Percentiles rank a stretch among this genome's conserved stretches.
phyloP scores from a whole-genome alignment of 2,797 vertebrate species.

The Oryzias sinensis region DNA sequence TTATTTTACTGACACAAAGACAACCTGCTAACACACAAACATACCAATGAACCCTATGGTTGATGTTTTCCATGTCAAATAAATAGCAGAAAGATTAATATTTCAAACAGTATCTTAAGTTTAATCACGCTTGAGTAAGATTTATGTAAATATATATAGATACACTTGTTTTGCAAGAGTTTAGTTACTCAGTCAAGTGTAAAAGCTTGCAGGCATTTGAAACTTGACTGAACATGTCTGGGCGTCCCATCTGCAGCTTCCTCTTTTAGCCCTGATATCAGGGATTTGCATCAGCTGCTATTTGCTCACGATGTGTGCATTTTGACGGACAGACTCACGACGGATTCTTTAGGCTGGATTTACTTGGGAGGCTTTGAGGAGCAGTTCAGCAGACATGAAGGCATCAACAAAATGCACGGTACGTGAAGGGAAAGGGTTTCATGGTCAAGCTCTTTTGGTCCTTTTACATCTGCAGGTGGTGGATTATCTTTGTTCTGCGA shows the following conservation, averaged over 20 bases:
- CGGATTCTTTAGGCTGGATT: background rate
- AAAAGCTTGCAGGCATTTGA: background rate
- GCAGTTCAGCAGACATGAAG: slow-evolving; percentile 21
- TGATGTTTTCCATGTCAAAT: too few relatives aligned
- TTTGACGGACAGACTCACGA: background rate
- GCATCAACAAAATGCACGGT: slow-evolving; percentile 52
- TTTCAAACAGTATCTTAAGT: too few relatives aligned
- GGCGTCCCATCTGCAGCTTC: slow-evolving; percentile 35
- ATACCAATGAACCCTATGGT: too few relatives aligned
- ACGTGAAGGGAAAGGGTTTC: slow-evolving; percentile 27
- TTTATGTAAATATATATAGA: background rate
- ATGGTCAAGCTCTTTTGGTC: background rate
- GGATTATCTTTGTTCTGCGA: too few relatives aligned
- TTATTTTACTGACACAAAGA: too few relatives aligned
- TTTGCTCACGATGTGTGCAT: background rate
- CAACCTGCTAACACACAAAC: too few relatives aligned
- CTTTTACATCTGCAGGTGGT: too few relatives aligned
- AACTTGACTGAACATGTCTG: background rate
- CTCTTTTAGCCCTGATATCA: slow-evolving; percentile 26
- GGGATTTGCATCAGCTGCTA: background rate
- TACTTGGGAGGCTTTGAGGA: background rate
- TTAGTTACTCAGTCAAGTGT: background rate
- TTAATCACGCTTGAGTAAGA: too few relatives aligned
- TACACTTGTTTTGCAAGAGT: background rate
- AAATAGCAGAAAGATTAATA: too few relatives aligned